These are phyloP conservation scores for Hyperopisus bebe DNA, from an alignment of 2,113 vertebrate species.

Conservation along the genomic window DNA sequence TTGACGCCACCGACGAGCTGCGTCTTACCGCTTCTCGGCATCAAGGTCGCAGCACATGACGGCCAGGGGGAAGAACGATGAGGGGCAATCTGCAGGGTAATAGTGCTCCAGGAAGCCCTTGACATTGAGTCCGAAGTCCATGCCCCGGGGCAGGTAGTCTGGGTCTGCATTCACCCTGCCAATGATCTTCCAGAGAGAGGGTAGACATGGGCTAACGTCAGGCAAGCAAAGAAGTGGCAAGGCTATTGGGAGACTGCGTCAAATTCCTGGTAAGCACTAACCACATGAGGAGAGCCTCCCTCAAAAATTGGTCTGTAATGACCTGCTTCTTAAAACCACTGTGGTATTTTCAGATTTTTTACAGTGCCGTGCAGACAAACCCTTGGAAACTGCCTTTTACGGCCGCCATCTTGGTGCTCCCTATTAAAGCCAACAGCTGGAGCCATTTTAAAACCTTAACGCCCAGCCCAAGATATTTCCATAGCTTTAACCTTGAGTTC, in stretches of 20 bases:
- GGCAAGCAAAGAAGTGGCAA: neutral
- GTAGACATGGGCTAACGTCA: neutral
- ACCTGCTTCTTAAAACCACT: slow-evolving; percentile 7
- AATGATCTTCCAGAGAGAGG: slow-evolving; percentile 70
- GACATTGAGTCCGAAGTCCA: slow-evolving; percentile 88
- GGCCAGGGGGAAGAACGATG: slow-evolving; percentile 85
- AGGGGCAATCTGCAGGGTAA: slow-evolving; percentile 76
- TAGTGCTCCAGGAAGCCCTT: slow-evolving; percentile 87
- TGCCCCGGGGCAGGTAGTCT: slow-evolving; percentile 86
- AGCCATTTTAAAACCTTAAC: slow-evolving; percentile 23
- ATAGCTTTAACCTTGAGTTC: slow-evolving; percentile 27
- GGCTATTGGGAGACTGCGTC: neutral
- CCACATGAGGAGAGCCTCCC: neutral
- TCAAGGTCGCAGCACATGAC: slow-evolving; percentile 90
- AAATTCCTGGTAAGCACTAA: neutral
- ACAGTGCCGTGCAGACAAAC: slow-evolving; percentile 8
- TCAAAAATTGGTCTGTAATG: slow-evolving; percentile 2
- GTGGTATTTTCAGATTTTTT: slow-evolving; percentile 27
- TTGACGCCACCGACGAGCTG: neutral
- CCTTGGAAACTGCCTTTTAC: slow-evolving; percentile 7
- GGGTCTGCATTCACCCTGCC: slow-evolving; percentile 93
- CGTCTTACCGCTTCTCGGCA: slow-evolving; percentile 81
- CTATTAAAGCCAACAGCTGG: slow-evolving; percentile 16
- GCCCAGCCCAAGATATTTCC: neutral
- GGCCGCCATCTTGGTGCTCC: slow-evolving; percentile 19